These are phyloP conservation scores for Ciona savignyi DNA, from an alignment of 23 tunicate species.

Conservation along the genomic window DNA sequence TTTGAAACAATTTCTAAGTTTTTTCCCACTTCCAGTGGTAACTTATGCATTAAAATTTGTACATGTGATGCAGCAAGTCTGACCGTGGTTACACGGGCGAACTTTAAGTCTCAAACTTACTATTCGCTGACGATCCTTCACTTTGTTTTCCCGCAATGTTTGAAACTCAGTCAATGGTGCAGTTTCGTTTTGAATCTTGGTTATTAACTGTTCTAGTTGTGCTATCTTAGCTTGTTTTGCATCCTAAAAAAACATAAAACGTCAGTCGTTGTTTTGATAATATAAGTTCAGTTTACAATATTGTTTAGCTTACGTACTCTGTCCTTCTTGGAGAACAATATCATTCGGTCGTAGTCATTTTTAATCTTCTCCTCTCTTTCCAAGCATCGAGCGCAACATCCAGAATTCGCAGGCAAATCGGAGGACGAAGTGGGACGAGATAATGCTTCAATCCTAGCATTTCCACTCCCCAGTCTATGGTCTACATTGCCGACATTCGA, in stretches of 20 bases:
- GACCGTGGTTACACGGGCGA: no score
- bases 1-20: no score
- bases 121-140: conserved; percentile 23
- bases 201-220: conserved; percentile 42
- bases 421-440: background rate
- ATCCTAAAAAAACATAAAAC: conserved; percentile 36
- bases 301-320: conserved; percentile 34
- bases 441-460: background rate
- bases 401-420: background rate
- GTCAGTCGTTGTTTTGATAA: background rate
- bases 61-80: no score
- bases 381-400: conserved; percentile 50
- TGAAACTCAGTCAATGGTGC: conserved; percentile 33
- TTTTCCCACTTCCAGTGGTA: no score
- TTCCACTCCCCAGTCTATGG: background rate
- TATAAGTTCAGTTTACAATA: background rate
- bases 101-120: conserved; percentile 10
- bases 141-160: conserved; percentile 33
- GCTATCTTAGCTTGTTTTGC: conserved; percentile 55
- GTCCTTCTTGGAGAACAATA: conserved; percentile 76
- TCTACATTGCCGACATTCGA: background rate
- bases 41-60: no score
- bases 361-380: conserved; percentile 68
- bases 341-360: conserved; percentile 77
- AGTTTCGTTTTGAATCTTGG: conserved; percentile 21